phyloP scores from a whole-genome alignment of 2,888 invertebrate genomes.

The Lapara coniferarum region DNA sequence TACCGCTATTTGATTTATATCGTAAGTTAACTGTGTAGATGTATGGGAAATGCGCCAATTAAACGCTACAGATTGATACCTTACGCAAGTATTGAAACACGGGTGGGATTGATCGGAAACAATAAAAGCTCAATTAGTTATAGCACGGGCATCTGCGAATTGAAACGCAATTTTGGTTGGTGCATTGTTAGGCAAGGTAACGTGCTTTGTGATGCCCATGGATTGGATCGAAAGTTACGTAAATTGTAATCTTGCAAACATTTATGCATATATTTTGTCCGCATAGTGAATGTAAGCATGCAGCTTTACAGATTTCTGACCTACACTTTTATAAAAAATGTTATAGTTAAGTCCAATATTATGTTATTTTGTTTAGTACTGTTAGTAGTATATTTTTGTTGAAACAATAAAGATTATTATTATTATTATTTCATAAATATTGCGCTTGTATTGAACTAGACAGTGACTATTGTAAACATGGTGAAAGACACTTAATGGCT shows the following conservation, averaged over 20 bases:
- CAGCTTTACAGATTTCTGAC: no score
- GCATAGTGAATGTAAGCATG: neutral
- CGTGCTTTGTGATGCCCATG: neutral
- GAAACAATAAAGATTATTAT: no score
- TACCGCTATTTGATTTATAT: slow-evolving; percentile 72
- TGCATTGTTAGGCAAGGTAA: neutral
- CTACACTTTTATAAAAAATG: no score
- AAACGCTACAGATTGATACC: slow-evolving; percentile 38
- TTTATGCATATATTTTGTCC: neutral
- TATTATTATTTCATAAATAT: no score
- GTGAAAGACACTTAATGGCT: no score
- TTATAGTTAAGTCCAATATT: no score
- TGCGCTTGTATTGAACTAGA: no score
- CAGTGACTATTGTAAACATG: no score
- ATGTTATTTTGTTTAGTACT: no score
- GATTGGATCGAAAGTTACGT: neutral
- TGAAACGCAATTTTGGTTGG: slow-evolving; percentile 27
- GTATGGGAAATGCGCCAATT: slow-evolving; percentile 73
- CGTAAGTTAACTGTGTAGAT: slow-evolving; percentile 41
- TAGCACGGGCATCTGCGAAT: slow-evolving; percentile 51
- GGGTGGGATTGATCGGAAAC: slow-evolving; percentile 50
- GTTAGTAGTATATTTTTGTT: no score
- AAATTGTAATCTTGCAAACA: no score
- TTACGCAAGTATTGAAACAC: slow-evolving; percentile 31
- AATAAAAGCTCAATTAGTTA: slow-evolving; percentile 56